Percentiles rank a stretch among this genome's conserved stretches.
Conservation (phyloP, 1,140 invertebrate genomes). For the Panulirus ornatus region DNA sequence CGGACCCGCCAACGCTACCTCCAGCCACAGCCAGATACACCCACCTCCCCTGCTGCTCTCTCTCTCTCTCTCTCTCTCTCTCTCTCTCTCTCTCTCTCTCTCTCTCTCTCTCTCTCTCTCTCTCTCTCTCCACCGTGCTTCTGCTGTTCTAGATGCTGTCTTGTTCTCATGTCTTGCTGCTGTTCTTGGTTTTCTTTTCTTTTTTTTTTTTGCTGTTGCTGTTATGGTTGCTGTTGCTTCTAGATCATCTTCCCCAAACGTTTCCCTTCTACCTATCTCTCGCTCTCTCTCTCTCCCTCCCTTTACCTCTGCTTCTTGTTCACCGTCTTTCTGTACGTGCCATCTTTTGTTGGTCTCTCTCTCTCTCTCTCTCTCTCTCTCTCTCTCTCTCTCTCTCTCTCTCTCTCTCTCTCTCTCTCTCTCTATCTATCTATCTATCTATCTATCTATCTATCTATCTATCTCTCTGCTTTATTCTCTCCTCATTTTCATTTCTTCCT, state of each 20-base stretch:
- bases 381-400: slow-evolving; percentile 15
- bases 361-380: slow-evolving; percentile 23
- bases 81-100: slow-evolving; percentile 20
- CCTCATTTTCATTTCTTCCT: background rate
- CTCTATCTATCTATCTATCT: background rate
- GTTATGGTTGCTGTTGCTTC: too few relatives aligned
- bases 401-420: background rate
- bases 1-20: background rate
- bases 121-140: slow-evolving; percentile 5
- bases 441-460: background rate
- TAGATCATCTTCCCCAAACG: too few relatives aligned
- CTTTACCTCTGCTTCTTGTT: background rate
- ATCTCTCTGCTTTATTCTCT: background rate
- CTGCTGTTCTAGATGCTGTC: background rate
- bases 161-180: background rate
- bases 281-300: slow-evolving; percentile 10
- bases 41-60: background rate
- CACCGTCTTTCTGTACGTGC: background rate
- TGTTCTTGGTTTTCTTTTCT: background rate
- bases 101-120: slow-evolving; percentile 10
- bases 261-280: too few relatives aligned
- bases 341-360: background rate
- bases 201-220: background rate
- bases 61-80: background rate
- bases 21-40: too few relatives aligned